A percentile compares a stretch with the other conserved stretches of the same genome.
phyloP scores from a whole-genome alignment of 1,140 invertebrate genomes.

The Nautilus pompilius region DNA sequence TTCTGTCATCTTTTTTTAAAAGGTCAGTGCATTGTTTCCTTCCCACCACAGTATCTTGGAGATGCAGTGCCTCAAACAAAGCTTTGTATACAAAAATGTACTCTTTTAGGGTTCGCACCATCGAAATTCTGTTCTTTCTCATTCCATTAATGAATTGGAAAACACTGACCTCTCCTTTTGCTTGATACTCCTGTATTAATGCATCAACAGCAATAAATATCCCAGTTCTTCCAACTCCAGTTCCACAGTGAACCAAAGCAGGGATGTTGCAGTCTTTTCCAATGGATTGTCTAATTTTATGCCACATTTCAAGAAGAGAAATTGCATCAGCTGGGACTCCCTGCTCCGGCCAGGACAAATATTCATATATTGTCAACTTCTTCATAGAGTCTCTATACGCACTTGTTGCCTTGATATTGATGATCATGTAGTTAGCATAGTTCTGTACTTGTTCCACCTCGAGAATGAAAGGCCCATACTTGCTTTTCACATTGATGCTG shows the following conservation, averaged over 20 bases:
- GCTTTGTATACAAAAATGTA: constrained; percentile 52
- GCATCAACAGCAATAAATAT: constrained; percentile 50
- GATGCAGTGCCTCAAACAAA: constrained; percentile 38
- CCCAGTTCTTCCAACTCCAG: constrained; percentile 47
- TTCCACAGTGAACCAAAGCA: constrained; percentile 92
- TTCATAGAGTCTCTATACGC: constrained; percentile 7
- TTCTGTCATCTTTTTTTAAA: constrained; percentile 34
- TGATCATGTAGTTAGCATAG: constrained; percentile 42
- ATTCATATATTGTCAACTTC: constrained; percentile 68
- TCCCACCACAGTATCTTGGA: constrained; percentile 24
- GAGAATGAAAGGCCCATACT: constrained; percentile 37
- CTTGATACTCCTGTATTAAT: constrained; percentile 43
- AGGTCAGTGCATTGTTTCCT: constrained; percentile 33
- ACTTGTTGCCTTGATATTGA: constrained; percentile 21
- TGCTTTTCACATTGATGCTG: constrained; percentile 17
- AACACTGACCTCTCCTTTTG: constrained; percentile 44
- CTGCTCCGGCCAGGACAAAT: constrained; percentile 98
- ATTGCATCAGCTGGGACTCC: constrained; percentile 96
- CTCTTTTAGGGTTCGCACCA: constrained; percentile 50
- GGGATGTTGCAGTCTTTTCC: constrained; percentile 65
- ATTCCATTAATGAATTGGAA: constrained; percentile 42
- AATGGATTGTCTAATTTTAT: too few species aligned
- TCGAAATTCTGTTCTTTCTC: constrained; percentile 37
- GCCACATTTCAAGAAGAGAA: constrained; percentile 93
- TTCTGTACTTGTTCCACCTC: constrained; percentile 24